These are phyloP conservation scores for Eudasyphora cyanicolor DNA, from an alignment of 2,888 invertebrate genomes.

Conservation along the genomic window DNA sequence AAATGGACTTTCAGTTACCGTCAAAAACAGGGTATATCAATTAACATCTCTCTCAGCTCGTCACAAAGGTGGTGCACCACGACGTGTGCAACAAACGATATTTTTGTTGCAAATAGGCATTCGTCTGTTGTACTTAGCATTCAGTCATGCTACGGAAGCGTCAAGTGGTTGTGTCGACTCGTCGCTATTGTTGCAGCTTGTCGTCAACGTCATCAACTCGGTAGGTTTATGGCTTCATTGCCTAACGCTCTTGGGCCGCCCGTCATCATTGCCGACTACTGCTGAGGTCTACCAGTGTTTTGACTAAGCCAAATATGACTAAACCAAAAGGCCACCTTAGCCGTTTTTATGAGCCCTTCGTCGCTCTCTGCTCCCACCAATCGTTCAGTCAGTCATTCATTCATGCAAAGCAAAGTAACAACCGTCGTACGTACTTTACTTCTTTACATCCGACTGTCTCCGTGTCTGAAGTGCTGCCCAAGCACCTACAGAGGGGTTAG, in stretches of 20 bases:
- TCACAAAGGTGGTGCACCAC: too few species aligned
- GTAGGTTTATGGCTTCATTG: slow-evolving; percentile 60
- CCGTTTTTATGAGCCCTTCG: background rate
- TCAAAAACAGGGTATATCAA: background rate
- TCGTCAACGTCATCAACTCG: slow-evolving; percentile 60
- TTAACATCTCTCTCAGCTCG: too few species aligned
- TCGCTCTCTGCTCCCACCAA: too few species aligned
- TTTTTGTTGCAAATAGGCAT: slow-evolving; percentile 18
- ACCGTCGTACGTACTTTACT: background rate
- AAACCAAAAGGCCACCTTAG: slow-evolving; percentile 39
- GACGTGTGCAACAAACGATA: background rate
- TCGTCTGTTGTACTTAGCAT: slow-evolving; percentile 30
- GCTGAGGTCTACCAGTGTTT: background rate
- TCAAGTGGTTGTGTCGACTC: slow-evolving; percentile 68
- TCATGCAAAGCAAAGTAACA: background rate
- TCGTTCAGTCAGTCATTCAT: background rate
- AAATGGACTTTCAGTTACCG: too few species aligned
- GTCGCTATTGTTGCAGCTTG: slow-evolving; percentile 66
- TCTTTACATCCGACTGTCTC: slow-evolving; percentile 25
- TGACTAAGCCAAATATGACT: slow-evolving; percentile 38
- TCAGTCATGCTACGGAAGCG: slow-evolving; percentile 66
- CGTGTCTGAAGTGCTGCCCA: slow-evolving; percentile 49
- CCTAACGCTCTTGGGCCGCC: slow-evolving; percentile 50
- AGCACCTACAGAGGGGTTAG: slow-evolving; percentile 8
- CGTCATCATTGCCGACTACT: background rate